Evolutionary conservation across 2,113 vertebrate species (phyloP).

Genomic region (Mirounga angustirostris): DNA sequence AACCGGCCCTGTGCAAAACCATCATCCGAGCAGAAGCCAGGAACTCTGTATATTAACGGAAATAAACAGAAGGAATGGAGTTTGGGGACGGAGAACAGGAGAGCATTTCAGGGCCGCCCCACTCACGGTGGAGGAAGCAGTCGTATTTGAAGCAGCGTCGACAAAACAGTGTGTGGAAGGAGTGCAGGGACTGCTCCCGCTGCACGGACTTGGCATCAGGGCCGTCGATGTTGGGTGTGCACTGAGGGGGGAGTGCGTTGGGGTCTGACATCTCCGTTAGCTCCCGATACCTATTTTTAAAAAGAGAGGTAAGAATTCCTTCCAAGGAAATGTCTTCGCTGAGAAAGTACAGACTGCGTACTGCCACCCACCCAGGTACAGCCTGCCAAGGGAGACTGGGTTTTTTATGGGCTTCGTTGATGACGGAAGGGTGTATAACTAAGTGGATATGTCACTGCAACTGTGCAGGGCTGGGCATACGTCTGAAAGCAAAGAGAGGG

Average conservation of each 20-base stretch:
- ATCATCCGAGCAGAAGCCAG: neutral
- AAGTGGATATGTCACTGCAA: neutral
- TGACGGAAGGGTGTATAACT: neutral
- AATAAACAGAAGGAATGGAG: slow-evolving; percentile 31
- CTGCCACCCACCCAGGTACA: neutral
- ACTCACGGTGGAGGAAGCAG: slow-evolving; percentile 99
- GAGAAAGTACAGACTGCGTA: neutral
- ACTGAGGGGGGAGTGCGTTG: slow-evolving; percentile 95
- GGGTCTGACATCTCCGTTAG: slow-evolving; percentile 94
- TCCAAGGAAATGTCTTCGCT: neutral
- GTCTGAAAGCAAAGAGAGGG: neutral
- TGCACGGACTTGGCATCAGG: slow-evolving; percentile 97
- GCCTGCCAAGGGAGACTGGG: neutral
- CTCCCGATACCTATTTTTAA: slow-evolving; percentile 93
- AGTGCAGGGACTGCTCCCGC: slow-evolving; percentile 97
- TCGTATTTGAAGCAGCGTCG: slow-evolving; percentile 99
- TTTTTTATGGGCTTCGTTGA: neutral
- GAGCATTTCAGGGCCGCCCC: slow-evolving; percentile 46
- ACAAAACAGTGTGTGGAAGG: slow-evolving; percentile 99
- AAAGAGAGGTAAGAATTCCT: slow-evolving; percentile 47
- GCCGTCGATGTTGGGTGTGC: slow-evolving; percentile 98
- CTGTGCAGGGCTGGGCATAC: neutral
- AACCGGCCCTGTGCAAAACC: neutral
- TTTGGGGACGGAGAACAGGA: neutral
- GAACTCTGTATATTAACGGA: neutral